Evolutionary conservation across 2,113 vertebrate species (phyloP), one percentile per base, ranked within the genome.

Genomic region (Coryphaenoides rupestris): DNA sequence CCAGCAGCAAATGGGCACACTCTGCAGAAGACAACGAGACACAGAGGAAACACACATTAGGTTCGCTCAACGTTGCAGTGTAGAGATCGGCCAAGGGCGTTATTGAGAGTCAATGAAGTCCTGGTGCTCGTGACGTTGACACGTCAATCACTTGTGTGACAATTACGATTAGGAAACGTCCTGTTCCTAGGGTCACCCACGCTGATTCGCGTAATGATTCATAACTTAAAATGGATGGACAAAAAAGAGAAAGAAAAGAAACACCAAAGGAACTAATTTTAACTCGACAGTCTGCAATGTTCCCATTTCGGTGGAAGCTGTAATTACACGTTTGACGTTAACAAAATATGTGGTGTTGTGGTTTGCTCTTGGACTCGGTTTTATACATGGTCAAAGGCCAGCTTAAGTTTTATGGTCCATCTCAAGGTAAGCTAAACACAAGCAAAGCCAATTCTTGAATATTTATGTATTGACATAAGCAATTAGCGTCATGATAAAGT

Each of bases 1-100:
- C 98, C 89, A 99, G 91, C 72, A 99, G 93, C 83, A 99, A 88
- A 89, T 99, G 98, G 65, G 98, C 95, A 90, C 98, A 99, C 86
- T 99, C 98, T 99, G 88, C 12, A 89, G 86, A 14, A 72, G 10
- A 63, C 1, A 57, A 57, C 49, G 23, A 22, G 40, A 68, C 17
- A 52, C n/a, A 58, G 53, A 40, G 33, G 33, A 40, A n/a, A 7
- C 33, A 1, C 9, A 40, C 33, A 10, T 40, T 7, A 40, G 7
- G 2, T 2, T 47, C 33, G 33, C 55, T 55, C 17, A 54, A 7
- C 52, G 1, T 56, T 56, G 33, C 33, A 12, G 33, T 40, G 33
- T 40, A 2, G 9, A 40, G 33, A 40, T 40, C 9, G n/a, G n/a
- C n/a, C n/a, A n/a, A n/a, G n/a, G 7, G 9, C 6, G 33, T 40